phyloP scores from a whole-genome alignment of 2,797 vertebrate species.

The Eospalax fontanierii region DNA sequence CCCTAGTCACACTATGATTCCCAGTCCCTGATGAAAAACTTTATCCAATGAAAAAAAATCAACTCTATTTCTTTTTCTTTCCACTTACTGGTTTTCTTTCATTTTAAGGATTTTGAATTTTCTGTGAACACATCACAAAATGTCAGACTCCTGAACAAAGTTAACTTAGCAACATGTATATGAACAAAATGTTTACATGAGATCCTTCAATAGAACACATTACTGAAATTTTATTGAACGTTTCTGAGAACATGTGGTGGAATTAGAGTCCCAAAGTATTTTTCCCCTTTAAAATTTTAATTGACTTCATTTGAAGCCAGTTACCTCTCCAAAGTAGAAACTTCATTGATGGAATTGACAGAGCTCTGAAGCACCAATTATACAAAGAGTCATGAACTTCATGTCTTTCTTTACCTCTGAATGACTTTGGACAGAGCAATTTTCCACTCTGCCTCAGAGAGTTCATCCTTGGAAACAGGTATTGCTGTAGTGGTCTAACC shows the following conservation, averaged over 20 bases:
- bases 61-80: not conserved
- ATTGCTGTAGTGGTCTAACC: not conserved
- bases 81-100: not conserved
- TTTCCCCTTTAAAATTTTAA: not conserved
- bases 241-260: not conserved
- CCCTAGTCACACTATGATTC: too few relatives aligned
- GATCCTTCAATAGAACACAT: not conserved
- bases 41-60: conserved; percentile 31
- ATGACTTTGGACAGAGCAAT: not conserved
- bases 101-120: conserved; percentile 40
- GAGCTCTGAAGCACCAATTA: not conserved
- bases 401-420: not conserved
- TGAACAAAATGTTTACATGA: not conserved
- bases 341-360: not conserved
- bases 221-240: not conserved
- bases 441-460: not conserved
- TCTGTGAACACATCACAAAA: not conserved
- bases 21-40: not conserved
- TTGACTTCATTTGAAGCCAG: not conserved
- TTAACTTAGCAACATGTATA: not conserved
- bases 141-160: conserved; percentile 23
- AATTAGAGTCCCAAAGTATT: not conserved
- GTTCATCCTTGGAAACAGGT: not conserved
- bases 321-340: not conserved
- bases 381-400: not conserved